These are phyloP conservation scores for Acanthosepion esculentum DNA, from an alignment of 2,888 invertebrate species.

Conservation along the genomic window DNA sequence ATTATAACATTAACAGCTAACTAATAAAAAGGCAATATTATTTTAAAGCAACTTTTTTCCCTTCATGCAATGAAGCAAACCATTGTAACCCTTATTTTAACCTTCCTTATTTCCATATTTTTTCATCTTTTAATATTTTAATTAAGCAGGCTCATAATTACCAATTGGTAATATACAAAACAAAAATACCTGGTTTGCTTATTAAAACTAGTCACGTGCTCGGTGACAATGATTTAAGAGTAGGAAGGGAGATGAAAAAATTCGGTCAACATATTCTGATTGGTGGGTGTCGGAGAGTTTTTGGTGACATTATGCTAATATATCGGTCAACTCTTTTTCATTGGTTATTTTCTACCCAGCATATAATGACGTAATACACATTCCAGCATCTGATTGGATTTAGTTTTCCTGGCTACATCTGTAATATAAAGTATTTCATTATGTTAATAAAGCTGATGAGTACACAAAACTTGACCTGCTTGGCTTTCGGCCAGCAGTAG, in stretches of 20 bases:
- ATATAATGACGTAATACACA: not conserved
- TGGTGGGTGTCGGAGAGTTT: not conserved
- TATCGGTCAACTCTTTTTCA: constrained; percentile 36
- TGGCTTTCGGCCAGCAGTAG: constrained; percentile 42
- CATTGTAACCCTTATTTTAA: too few species aligned
- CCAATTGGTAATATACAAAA: not conserved
- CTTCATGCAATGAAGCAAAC: too few species aligned
- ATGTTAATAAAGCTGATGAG: constrained; percentile 25
- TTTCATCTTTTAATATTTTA: too few species aligned
- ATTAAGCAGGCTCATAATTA: not conserved
- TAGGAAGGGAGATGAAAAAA: not conserved
- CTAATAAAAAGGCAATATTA: too few species aligned
- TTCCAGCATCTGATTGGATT: not conserved
- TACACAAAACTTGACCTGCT: constrained; percentile 42
- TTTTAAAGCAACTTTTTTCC: too few species aligned
- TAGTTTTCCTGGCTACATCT: not conserved
- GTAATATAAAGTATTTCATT: constrained; percentile 33
- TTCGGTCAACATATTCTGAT: constrained; percentile 39
- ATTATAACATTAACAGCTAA: too few species aligned
- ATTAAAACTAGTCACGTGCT: not conserved
- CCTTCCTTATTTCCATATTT: too few species aligned
- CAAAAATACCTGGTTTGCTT: not conserved
- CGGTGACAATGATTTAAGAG: not conserved
- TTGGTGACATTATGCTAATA: constrained; percentile 42
- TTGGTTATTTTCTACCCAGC: not conserved